Evolutionary conservation across 2,797 vertebrate genomes (phyloP), one percentile per base, ranked within the genome.

Genomic region (Micrastur ruficollis): DNA sequence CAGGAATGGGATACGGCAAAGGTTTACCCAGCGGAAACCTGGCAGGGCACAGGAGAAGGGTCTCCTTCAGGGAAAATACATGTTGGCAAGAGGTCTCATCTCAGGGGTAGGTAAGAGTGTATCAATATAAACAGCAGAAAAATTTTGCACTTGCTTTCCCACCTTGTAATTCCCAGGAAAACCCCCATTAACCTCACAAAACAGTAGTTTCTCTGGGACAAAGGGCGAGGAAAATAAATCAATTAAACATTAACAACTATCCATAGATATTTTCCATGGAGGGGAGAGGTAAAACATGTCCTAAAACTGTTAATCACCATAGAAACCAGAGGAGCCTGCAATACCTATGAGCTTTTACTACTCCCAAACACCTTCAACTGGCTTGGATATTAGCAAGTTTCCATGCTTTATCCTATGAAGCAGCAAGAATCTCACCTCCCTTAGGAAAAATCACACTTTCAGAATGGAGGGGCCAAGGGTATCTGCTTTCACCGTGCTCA

Each of bases 1-100:
- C 1, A 3, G 29, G 50, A 73, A 67, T 0, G 2, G 61, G 59
- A 38, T 15, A 46, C 0, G 8, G 58, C 5, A 4, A 50, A 72
- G 25, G 47, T 16, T 42, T 44, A 22, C 46, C 47, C 73, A 74
- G 1, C 5, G 72, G 68, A 83, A 74, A 63, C 31, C 34, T 55
- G 40, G 34, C 44, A 15, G 50, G 4, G 22, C 14, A 16, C 9
- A 50, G 44, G 20, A 72, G 47, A 58, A 81, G 32, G 34, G 10
- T 59, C 16, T 78, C 38, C 42, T 55, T 50, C 55, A 50, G 49
- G 25, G 23, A 78, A 50, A 59, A 67, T 1, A 59, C 10, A 15
- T 8, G 5, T 5, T n/a, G 50, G 47, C 34, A 76, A 55, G 49
- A 61, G 14, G 19, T 40, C 19, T 71, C 8, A 26, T 32, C 67